Base-by-base conservation (phyloP, 1,140 invertebrate genomes). In the Brachionus plicatilis region DNA sequence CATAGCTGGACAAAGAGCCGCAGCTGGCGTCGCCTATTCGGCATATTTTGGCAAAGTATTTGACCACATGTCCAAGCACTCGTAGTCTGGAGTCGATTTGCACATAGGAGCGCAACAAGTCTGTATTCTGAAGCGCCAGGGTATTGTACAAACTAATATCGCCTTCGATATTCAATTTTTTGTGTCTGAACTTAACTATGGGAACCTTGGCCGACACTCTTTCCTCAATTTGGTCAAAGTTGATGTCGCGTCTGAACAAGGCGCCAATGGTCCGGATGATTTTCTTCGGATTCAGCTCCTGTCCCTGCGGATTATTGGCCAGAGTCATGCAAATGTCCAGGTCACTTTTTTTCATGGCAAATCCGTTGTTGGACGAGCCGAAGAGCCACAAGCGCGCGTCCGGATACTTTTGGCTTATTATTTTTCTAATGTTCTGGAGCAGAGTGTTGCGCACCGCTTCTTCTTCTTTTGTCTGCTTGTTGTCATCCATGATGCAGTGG, bases 311-410 rank as follows among this genome's bases (percentile, higher is more conserved):
- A 83, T 88, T 87, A 72, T 88, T 87, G 29, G 86, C 86, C 86
- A 93, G 92, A 7, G 91, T 92, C 75, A 93, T 86, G 86, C 92
- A 93, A 50, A 93, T 91, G 86, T 93, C 92, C 33, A 93, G 87
- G 87, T 93, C 92, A 86, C 92, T 92, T 11, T 89, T 86, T 43
- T 87, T 86, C 85, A 92, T 91, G 3, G 92, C 92, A 90, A 93
- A 93, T 5, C 92, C 92, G 90, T 93, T 93, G 84, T 88, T 89
- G 0, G 92, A 92, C 2, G 92, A 93, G 2, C 92, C 92, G 90
- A 93, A 93, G 75, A 86, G 84, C 9, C 91, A 91, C 4, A 92
- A 85, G 8, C 88, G 86, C 85, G 92, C 90, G 20, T 91, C 91
- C 8, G 91, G 79, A 65, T 82, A 82, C 33, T 82, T 82, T n/a